Base-by-base conservation (phyloP, 2,113 vertebrate genomes). In the Chloroceryle aenea region DNA sequence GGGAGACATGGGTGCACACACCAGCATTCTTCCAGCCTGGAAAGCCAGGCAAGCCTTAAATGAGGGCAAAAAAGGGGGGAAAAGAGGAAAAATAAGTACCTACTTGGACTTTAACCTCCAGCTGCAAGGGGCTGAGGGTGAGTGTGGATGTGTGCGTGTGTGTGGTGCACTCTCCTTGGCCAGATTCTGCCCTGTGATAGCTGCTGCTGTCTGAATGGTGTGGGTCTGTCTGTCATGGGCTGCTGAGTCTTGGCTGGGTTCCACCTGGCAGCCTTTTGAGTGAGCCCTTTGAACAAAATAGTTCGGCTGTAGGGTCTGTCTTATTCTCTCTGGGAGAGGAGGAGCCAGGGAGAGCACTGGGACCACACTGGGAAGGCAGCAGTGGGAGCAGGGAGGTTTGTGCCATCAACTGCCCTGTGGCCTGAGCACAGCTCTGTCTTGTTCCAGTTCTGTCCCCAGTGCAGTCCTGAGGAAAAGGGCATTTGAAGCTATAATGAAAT, bases 1-100 rank as follows among this genome's bases (percentile, higher is more conserved):
- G 3, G 0, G n/a, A 58, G 88, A 4, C 7, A 0, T 0, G 2
- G 48, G 9, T 8, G 85, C 4, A 3, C 32, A 0, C 80, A 26
- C 12, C 2, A 2, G 55, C 85, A n/a, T 80, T 89, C 83, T 85
- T 7, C 45, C 79, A 15, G n/a, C 58, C 34, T 14, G 17, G 73
- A 89, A 55, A 91, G 78, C 58, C 77, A 87, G 74, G 48, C 68
- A 14, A 83, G 82, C 34, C 82, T 85, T 67, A 78, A 85, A 23
- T 0, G 16, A 48, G 63, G n/a, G 21, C 48, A 50, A 50, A 50
- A 50, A 50, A n/a, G n/a, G n/a, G n/a, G n/a, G n/a, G n/a, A n/a
- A n/a, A n/a, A n/a, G n/a, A n/a, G n/a, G n/a, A n/a, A n/a, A n/a
- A n/a, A n/a, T n/a, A n/a, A n/a, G n/a, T n/a, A n/a, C 77, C 63